Base-by-base conservation (phyloP, 2,113 vertebrate species). In the Cinclus cinclus region DNA sequence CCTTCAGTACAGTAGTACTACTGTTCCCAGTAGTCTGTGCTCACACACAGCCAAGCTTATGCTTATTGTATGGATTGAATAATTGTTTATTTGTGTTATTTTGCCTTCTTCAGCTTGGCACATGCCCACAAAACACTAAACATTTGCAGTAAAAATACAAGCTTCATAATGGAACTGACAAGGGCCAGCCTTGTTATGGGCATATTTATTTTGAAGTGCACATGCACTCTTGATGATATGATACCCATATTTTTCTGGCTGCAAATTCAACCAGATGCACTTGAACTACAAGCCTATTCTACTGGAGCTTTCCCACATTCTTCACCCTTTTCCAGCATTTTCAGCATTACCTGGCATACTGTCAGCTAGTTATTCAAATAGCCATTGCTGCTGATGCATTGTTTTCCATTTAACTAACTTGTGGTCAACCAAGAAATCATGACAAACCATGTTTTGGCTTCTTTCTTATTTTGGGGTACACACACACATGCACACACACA, bases 401-500 rank as follows among this genome's bases (percentile, higher is more conserved):
- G 5, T 53, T 84, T 86, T 65, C 31, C 6, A 4, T 12, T 87
- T 81, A 33, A 39, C 19, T 84, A 39, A 3, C 16, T 62, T 58
- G 22, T 50, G 19, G 17, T 65, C 20, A 75, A 20, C 14, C 30
- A 75, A 91, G 33, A 89, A 73, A 50, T 46, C 16, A 46, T 6
- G 23, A 65, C 30, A 90, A 88, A 65, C 4, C 1, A 2, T 65
- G 13, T 42, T 58, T 65, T 58, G 20, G 3, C 42, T 58, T 67
- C 31, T 84, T 64, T n/a, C 16, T 52, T n/a, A 12, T 25, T 65
- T 83, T 65, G 67, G 14, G 8, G 47, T 92, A 76, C 30, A 23
- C 2, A 68, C 3, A 23, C 4, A 23, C 3, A 25, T 2, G 11
- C 1, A 16, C 11, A 33, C 2, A 80, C 3, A 17, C 10, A 49